phyloP scores from a whole-genome alignment of 2,888 invertebrate genomes.

The Pinctada fucata region DNA sequence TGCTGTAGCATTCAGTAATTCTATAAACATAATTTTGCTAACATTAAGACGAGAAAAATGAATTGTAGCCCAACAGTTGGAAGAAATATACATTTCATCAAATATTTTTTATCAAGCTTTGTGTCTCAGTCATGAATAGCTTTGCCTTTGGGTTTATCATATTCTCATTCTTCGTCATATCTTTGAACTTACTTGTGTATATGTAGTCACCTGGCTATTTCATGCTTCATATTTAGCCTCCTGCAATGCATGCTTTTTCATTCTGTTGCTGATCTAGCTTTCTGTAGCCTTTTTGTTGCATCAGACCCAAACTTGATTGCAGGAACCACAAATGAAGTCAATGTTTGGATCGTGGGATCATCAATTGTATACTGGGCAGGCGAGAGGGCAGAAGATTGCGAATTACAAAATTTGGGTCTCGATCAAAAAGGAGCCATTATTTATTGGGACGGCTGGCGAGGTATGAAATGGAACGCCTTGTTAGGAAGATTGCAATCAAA shows the following conservation, averaged over 20 bases:
- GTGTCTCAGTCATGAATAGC: too few relatives aligned
- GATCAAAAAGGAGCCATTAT: slow-evolving; percentile 7
- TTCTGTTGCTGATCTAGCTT: background rate
- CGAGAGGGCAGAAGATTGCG: slow-evolving; percentile 5
- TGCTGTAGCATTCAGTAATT: too few relatives aligned
- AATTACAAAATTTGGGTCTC: slow-evolving; percentile 14
- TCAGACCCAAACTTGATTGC: slow-evolving; percentile 13
- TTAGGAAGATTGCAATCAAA: slow-evolving; percentile 11
- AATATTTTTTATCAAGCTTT: too few relatives aligned
- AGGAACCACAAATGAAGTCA: background rate
- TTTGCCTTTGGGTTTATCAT: too few relatives aligned
- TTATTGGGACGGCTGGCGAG: slow-evolving; percentile 32
- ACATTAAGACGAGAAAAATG: too few relatives aligned
- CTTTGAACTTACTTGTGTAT: background rate
- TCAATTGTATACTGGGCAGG: slow-evolving; percentile 34
- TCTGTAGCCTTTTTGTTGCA: background rate
- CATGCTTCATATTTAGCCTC: background rate
- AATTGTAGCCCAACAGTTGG: too few relatives aligned
- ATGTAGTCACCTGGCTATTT: background rate
- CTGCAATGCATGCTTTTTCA: background rate
- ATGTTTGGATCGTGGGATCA: slow-evolving; percentile 36
- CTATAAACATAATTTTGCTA: too few relatives aligned
- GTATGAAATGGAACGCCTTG: slow-evolving; percentile 27
- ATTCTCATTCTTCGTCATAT: background rate
- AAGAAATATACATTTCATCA: too few relatives aligned